A percentile compares a stretch with the other conserved stretches of the same genome.
These are phyloP conservation scores for Muraenolepis orangiensis DNA, from an alignment of 2,797 vertebrate species.

Conservation along the genomic window DNA sequence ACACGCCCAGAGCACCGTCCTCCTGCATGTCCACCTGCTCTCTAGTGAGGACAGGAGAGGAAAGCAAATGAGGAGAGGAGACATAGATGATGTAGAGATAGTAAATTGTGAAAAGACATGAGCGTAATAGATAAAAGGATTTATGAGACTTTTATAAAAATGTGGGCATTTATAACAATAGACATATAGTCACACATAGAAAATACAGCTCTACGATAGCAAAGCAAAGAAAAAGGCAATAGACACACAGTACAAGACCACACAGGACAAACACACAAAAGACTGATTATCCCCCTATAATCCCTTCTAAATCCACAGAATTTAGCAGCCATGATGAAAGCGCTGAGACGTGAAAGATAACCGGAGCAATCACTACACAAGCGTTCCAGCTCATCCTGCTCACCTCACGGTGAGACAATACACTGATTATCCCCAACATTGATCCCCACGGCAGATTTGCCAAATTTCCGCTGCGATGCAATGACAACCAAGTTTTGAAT, in stretches of 20 bases:
- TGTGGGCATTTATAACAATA: background rate
- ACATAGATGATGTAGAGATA: background rate
- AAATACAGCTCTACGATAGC: background rate
- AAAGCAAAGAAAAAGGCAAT: background rate
- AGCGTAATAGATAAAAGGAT: background rate
- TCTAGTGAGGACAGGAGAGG: too few species aligned
- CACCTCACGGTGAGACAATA: background rate
- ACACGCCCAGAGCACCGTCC: too few species aligned
- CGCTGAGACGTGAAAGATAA: background rate
- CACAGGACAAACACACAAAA: background rate
- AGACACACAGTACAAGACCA: background rate
- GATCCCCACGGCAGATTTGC: background rate
- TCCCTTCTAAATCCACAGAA: background rate
- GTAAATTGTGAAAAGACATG: background rate
- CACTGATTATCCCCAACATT: background rate
- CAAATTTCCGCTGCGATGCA: too few species aligned
- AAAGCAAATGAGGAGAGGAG: background rate
- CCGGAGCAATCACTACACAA: background rate
- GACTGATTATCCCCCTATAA: background rate
- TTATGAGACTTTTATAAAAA: background rate
- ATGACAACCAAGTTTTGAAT: too few species aligned
- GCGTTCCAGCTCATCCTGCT: background rate
- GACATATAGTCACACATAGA: background rate
- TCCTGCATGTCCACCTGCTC: too few species aligned
- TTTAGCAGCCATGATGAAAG: background rate